Percentiles rank a stretch among this genome's conserved stretches.
Conservation (phyloP, 2,888 invertebrate genomes). For the Bhutanitis thaidina region DNA sequence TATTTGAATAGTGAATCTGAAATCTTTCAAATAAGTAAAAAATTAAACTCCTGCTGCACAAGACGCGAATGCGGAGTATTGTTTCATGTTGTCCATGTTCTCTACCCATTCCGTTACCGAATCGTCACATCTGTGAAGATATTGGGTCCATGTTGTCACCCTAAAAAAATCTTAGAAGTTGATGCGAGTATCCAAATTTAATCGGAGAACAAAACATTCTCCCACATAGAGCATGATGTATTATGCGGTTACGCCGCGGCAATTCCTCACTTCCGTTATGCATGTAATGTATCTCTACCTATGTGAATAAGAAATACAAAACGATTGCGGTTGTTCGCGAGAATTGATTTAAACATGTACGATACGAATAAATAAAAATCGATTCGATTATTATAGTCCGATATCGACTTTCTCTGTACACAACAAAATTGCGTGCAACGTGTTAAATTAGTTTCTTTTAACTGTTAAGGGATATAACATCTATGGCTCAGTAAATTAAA, state of each 20-base stretch:
- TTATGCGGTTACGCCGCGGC: slow-evolving; percentile 35
- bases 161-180: too few species aligned
- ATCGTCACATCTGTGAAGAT: too few species aligned
- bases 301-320: slow-evolving; percentile 51
- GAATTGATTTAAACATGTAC: slow-evolving; percentile 53
- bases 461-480: slow-evolving; percentile 7
- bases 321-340: slow-evolving; percentile 50
- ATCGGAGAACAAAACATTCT: slow-evolving; percentile 8
- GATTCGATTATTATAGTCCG: slow-evolving; percentile 44
- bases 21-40: too few species aligned
- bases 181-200: neutral
- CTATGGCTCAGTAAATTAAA: neutral
- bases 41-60: too few species aligned
- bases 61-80: too few species aligned
- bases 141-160: too few species aligned
- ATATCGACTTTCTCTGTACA: slow-evolving; percentile 34
- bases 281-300: slow-evolving; percentile 50
- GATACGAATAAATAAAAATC: slow-evolving; percentile 55
- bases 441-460: slow-evolving; percentile 30
- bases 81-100: too few species aligned
- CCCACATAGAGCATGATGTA: slow-evolving; percentile 26
- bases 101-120: too few species aligned
- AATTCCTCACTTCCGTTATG: slow-evolving; percentile 48
- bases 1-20: too few species aligned
- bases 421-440: slow-evolving; percentile 26